Evolutionary conservation across 2,888 invertebrate species (phyloP), one percentile per base, ranked within the genome.

Genomic region (Acleris cristana): DNA sequence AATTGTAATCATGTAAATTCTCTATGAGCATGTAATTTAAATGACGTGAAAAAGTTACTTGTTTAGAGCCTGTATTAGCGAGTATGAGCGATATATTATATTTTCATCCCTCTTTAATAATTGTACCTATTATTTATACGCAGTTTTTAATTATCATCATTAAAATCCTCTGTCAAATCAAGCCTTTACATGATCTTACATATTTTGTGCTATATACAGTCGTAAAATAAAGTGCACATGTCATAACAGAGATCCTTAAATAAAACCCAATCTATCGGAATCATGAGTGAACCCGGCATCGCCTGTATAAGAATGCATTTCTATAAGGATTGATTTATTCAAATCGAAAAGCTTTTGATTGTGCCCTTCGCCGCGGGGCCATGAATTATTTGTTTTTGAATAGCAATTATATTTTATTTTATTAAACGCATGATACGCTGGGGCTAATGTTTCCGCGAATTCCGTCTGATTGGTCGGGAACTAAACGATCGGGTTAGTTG

Each of bases 361-460:
- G 87, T 89, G 84, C 82, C 80, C 81, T 80, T 80, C 78, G 90
- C 90, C 88, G 86, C 85, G 79, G 90, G 87, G 85, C 73, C 74
- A 76, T 75, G 84, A 87, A 87, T 88, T 91, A 92, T 92, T 92
- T 92, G 92, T 90, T 92, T 92, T 91, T 89, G 87, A 88, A 89
- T 89, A 81, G 90, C 90, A 92, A 92, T 92, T 92, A 92, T 92
- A 92, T 90, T 92, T 91, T 91, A 91, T 91, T 92, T 90, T 89
- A 92, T 85, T 80, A 80, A 87, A 84, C 82, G 79, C 81, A 90
- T 90, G 87, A 86, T 85, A 74, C 80, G 71, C 76, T 79, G 79
- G 84, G 85, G 83, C 84, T 83, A 84, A 85, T 83, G 72, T 84
- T 92, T 92, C 92, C 85, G 81, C 85, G 92, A 92, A 92, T 81